Conservation (phyloP, 2,797 vertebrate species). For the Pristis pectinata region DNA sequence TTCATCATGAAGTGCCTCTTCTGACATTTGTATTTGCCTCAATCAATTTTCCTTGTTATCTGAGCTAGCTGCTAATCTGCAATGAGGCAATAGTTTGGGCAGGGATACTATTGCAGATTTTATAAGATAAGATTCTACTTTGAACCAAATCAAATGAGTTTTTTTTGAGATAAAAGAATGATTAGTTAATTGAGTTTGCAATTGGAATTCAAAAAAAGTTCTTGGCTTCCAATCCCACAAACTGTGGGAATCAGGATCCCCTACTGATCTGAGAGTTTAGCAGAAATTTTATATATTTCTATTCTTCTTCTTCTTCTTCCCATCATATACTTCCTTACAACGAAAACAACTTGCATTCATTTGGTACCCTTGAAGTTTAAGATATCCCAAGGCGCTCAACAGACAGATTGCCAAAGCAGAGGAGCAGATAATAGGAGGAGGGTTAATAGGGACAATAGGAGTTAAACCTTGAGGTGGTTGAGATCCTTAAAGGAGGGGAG, state of each 20-base stretch:
- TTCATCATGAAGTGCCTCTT: not conserved
- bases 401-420: not conserved
- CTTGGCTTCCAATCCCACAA: not conserved
- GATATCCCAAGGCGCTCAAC: not conserved
- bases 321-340: not conserved
- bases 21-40: not conserved
- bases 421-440: not conserved
- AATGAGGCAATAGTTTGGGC: not conserved
- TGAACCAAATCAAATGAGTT: not conserved
- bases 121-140: not conserved
- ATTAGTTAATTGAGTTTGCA: not conserved
- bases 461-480: too few relatives aligned
- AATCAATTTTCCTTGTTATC: slow-evolving; percentile 4
- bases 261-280: not conserved
- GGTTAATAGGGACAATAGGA: too few relatives aligned
- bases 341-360: not conserved
- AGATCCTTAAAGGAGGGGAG: not conserved
- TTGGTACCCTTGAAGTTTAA: not conserved
- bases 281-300: not conserved
- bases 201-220: not conserved
- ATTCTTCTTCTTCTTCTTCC: not conserved
- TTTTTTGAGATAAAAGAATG: not conserved
- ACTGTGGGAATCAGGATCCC: not conserved
- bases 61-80: not conserved
- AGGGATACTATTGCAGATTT: not conserved